These are phyloP conservation scores for Oxyteleia sp. DNA, from an alignment of 2,888 invertebrate species.

Conservation along the genomic window DNA sequence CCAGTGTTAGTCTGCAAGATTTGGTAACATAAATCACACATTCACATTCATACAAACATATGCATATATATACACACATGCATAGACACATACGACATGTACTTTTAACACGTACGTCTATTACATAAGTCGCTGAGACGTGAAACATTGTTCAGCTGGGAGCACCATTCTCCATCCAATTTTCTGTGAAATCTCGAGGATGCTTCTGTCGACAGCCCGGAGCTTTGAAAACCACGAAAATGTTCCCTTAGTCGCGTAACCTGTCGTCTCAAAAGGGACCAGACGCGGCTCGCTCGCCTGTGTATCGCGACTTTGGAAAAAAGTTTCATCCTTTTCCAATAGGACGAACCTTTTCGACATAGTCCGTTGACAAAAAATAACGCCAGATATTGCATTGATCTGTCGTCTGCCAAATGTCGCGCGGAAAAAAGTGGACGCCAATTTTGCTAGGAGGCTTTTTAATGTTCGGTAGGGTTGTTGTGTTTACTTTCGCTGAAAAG, in stretches of 20 bases:
- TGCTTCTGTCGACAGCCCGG: slow-evolving; percentile 41
- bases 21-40: no score
- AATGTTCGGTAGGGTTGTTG: no score
- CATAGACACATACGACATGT: no score
- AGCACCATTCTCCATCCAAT: slow-evolving; percentile 61
- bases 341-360: not conserved
- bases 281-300: not conserved
- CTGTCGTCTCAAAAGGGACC: slow-evolving; percentile 8
- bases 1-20: no score
- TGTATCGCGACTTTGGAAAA: slow-evolving; percentile 5
- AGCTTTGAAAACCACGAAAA: slow-evolving; percentile 54
- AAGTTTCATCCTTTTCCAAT: not conserved
- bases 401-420: slow-evolving; percentile 13
- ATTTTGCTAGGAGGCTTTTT: no score
- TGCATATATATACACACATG: no score
- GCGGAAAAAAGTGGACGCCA: not conserved
- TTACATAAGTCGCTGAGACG: slow-evolving; percentile 9
- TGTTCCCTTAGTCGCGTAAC: slow-evolving; percentile 23
- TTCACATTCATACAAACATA: no score
- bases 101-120: not conserved
- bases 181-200: slow-evolving; percentile 53
- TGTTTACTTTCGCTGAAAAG: no score
- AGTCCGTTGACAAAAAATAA: not conserved
- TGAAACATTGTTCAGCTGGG: slow-evolving; percentile 59
- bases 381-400: not conserved